Conservation (phyloP, 1,140 invertebrate species). For the Physella acuta region DNA sequence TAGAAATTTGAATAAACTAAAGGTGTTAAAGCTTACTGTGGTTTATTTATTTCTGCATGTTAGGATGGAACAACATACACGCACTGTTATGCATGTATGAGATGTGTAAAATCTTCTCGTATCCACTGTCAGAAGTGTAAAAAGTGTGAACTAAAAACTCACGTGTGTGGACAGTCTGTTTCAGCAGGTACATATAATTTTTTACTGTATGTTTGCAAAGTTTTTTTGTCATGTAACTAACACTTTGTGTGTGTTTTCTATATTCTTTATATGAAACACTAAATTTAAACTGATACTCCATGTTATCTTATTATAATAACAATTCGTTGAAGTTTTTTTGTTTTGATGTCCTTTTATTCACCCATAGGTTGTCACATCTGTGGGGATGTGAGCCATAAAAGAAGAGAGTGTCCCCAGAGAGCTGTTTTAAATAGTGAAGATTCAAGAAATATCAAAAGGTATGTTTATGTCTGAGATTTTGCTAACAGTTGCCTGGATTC, state of each 20-base stretch:
- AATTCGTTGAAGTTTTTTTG: too few species aligned
- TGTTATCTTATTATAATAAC: too few species aligned
- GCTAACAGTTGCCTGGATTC: too few species aligned
- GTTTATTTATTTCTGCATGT: background rate
- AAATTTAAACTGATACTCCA: too few species aligned
- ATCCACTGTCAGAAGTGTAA: slow-evolving; percentile 75
- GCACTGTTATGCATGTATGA: slow-evolving; percentile 75
- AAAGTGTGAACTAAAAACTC: slow-evolving; percentile 64
- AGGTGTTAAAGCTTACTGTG: background rate
- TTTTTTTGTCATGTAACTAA: too few species aligned
- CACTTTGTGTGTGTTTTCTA: too few species aligned
- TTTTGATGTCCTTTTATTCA: background rate
- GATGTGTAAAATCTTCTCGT: slow-evolving; percentile 82
- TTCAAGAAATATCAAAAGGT: background rate
- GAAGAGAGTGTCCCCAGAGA: slow-evolving; percentile 38
- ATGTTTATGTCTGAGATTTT: too few species aligned
- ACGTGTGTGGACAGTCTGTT: slow-evolving; percentile 36
- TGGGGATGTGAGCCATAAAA: slow-evolving; percentile 41
- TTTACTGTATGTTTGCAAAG: too few species aligned
- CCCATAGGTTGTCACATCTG: slow-evolving; percentile 42
- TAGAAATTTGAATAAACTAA: too few species aligned
- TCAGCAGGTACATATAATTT: too few species aligned
- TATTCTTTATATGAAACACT: too few species aligned
- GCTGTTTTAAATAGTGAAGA: background rate
- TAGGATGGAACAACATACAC: slow-evolving; percentile 75